Evolutionary conservation across 2,113 vertebrate genomes (phyloP).

Genomic region (Siniperca chuatsi): DNA sequence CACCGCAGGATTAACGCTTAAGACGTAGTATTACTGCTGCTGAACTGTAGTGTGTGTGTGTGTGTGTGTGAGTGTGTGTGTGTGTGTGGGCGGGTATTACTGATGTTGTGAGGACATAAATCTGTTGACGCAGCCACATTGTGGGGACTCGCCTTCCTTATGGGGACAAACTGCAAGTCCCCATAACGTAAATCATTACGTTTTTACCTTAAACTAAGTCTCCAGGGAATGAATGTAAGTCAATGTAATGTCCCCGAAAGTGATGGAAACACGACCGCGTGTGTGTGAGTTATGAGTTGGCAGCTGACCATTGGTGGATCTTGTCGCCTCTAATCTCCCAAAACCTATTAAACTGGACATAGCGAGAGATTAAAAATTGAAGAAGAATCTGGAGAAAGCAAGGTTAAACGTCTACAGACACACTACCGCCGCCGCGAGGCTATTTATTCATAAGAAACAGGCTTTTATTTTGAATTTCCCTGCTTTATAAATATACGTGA

Average conservation of each 20-base stretch:
- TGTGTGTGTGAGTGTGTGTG: conserved; percentile 14
- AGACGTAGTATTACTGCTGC: conserved; percentile 2
- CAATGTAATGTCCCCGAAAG: too few relatives aligned
- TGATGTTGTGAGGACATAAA: too few relatives aligned
- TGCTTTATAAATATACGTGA: too few relatives aligned
- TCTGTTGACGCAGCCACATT: too few relatives aligned
- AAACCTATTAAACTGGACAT: background rate
- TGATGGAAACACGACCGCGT: too few relatives aligned
- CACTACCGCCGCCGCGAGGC: conserved; percentile 11
- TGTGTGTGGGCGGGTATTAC: too few relatives aligned
- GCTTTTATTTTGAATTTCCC: background rate
- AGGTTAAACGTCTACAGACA: background rate
- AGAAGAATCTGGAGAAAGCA: background rate
- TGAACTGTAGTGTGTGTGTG: conserved; percentile 11
- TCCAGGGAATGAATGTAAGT: too few relatives aligned
- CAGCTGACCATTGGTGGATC: background rate
- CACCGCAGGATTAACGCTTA: conserved; percentile 43
- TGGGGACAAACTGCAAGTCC: too few relatives aligned
- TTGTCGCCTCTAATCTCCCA: conserved; percentile 38
- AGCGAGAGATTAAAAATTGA: background rate
- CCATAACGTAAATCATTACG: too few relatives aligned
- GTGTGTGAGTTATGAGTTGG: background rate
- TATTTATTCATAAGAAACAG: background rate
- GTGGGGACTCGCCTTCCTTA: too few relatives aligned
- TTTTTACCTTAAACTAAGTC: too few relatives aligned